These are phyloP conservation scores for Hyalella azteca DNA, from an alignment of 2,888 invertebrate genomes.

Conservation along the genomic window DNA sequence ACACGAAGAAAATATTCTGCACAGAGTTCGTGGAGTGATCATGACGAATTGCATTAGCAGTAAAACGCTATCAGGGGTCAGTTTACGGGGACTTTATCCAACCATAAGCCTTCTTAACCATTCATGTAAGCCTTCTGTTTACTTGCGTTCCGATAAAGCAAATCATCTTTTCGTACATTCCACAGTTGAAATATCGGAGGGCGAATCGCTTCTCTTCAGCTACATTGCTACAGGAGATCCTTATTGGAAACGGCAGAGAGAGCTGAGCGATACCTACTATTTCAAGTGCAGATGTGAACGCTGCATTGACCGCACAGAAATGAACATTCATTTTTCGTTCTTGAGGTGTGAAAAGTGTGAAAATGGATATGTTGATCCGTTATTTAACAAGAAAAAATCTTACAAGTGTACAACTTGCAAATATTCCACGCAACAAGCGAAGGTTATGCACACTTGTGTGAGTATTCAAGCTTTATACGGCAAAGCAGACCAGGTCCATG, in stretches of 20 bases:
- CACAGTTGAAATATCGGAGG: slow-evolving; percentile 49
- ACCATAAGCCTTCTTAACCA: slow-evolving; percentile 55
- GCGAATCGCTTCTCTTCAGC: slow-evolving; percentile 48
- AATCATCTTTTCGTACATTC: slow-evolving; percentile 46
- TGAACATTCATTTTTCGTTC: slow-evolving; percentile 50
- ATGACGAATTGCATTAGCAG: slow-evolving; percentile 56
- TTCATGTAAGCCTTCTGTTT: slow-evolving; percentile 52
- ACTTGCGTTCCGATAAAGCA: slow-evolving; percentile 44
- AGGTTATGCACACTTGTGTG: slow-evolving; percentile 33
- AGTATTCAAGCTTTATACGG: neutral
- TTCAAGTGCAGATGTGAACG: slow-evolving; percentile 52
- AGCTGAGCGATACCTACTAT: slow-evolving; percentile 50
- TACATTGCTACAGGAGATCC: slow-evolving; percentile 50
- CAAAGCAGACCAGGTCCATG: neutral
- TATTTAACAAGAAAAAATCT: slow-evolving; percentile 28
- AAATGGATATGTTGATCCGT: slow-evolving; percentile 43
- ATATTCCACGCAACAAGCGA: slow-evolving; percentile 6
- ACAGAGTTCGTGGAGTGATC: slow-evolving; percentile 50
- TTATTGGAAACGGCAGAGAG: slow-evolving; percentile 49
- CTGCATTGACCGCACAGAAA: slow-evolving; percentile 50
- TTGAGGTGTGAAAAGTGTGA: slow-evolving; percentile 47
- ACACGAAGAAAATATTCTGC: slow-evolving; percentile 49
- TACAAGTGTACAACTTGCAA: slow-evolving; percentile 33
- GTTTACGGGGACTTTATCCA: slow-evolving; percentile 52
- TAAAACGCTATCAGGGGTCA: slow-evolving; percentile 35